Percentiles rank a stretch among this genome's conserved stretches.
These are phyloP conservation scores for Rotaria macrura DNA, from an alignment of 2,888 invertebrate species.

Conservation along the genomic window DNA sequence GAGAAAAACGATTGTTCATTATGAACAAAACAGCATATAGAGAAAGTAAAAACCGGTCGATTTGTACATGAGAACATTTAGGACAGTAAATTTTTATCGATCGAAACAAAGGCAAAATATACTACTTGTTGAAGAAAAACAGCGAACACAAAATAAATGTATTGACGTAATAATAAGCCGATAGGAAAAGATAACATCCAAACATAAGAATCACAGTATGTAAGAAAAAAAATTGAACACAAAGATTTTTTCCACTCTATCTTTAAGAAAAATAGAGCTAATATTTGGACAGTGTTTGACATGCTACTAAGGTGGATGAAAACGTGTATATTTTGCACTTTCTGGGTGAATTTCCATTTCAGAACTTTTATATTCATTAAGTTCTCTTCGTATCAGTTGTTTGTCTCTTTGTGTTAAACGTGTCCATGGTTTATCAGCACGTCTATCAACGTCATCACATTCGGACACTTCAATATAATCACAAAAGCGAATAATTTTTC, in stretches of 20 bases:
- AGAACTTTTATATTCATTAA: slow-evolving; percentile 96
- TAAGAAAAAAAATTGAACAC: not conserved
- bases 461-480: slow-evolving; percentile 98
- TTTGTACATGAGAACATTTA: not conserved
- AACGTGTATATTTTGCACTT: slow-evolving; percentile 74
- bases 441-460: slow-evolving; percentile 87
- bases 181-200: not conserved
- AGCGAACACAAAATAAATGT: slow-evolving; percentile 15
- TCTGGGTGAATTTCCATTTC: slow-evolving; percentile 99
- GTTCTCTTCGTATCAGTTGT: slow-evolving; percentile 92
- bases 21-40: not conserved
- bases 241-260: not conserved
- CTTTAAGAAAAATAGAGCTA: not conserved
- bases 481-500: slow-evolving; percentile 97
- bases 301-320: slow-evolving; percentile 29
- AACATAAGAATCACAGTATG: not conserved
- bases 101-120: not conserved
- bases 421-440: slow-evolving; percentile 99
- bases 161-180: not conserved
- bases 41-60: not conserved
- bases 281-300: not conserved
- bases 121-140: not conserved
- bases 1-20: not conserved
- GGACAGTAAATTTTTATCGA: not conserved
- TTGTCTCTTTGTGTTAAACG: slow-evolving; percentile 95